Evolutionary conservation across 2,888 invertebrate species (phyloP), one percentile per base, ranked within the genome.

Genomic region (Sinohyriopsis cumingii): DNA sequence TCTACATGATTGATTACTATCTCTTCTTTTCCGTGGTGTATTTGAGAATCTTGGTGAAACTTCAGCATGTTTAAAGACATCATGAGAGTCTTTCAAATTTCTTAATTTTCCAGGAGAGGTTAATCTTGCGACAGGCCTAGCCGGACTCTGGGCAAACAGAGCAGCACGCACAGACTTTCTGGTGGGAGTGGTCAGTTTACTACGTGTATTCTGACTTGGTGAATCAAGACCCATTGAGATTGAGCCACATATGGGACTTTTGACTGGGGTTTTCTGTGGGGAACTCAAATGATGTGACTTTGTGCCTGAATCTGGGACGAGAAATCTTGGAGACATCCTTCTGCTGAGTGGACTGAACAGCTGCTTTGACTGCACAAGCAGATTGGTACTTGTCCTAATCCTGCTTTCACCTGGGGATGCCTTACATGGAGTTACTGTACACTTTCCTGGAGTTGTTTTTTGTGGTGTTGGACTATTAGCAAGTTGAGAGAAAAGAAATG

Each of bases 401-500:
- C 78, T 80, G 33, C 75, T 59, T n/a, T 59, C 68, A 71, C 70
- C 72, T 15, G 80, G 81, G 9, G 81, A 81, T 45, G 71, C 77
- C 68, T 78, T 79, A 54, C 61, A 64, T 12, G 78, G 77, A 22
- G 79, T 77, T 25, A 59, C 59, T 25, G 65, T 67, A 45, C 57
- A 24, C 20, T 28, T 59, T 62, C 73, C 74, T 3, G 76, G 76
- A 15, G 76, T 78, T 20, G 28, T 57, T 69, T 76, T 79, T 20
- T 71, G 68, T 65, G 84, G 81, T 18, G 84, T 81, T 18, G 84
- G 83, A 67, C 83, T 83, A 9, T 77, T 73, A 63, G 80, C 81
- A 6, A 85, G 71, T 67, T 85, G 84, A 45, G 84, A 82, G 22
- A 82, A 67, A 9, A 84, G 71, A 63, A 84, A 82, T 56, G 82